Evolutionary conservation across 2,797 vertebrate genomes (phyloP).

Genomic region (Coendou prehensilis): DNA sequence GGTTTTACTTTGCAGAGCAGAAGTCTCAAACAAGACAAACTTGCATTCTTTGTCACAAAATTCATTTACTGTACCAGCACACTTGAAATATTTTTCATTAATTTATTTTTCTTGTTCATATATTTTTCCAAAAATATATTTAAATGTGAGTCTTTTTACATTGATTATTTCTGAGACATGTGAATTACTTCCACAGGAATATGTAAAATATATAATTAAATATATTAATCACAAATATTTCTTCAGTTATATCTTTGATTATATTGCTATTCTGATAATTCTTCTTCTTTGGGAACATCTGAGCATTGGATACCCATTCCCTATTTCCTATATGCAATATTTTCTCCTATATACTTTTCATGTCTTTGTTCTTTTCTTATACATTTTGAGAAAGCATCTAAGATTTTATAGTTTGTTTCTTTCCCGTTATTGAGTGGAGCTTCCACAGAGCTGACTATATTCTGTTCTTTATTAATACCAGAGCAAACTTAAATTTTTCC

Average conservation of each 20-base stretch:
- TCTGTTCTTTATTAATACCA: not conserved
- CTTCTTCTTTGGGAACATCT: not conserved
- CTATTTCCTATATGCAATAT: not conserved
- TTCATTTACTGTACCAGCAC: not conserved
- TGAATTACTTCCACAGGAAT: not conserved
- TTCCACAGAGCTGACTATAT: not conserved
- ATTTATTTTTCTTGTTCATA: not conserved
- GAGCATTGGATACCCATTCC: not conserved
- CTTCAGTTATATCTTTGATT: not conserved
- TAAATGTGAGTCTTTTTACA: not conserved
- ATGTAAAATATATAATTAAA: not conserved
- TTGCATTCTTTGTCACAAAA: not conserved
- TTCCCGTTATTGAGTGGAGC: not conserved
- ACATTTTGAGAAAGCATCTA: not conserved
- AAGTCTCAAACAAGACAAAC: not conserved
- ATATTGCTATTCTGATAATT: not conserved
- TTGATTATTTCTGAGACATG: not conserved
- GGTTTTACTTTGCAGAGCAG: not conserved
- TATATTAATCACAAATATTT: not conserved
- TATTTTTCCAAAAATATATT: slow-evolving; percentile 7
- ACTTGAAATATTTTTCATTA: not conserved
- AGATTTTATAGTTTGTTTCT: not conserved
- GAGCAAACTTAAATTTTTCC: slow-evolving; percentile 1
- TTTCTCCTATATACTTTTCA: slow-evolving; percentile 3
- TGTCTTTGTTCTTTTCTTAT: not conserved